Evolutionary conservation across 2,113 vertebrate species (phyloP).

Genomic region (Camarhynchus parvulus): DNA sequence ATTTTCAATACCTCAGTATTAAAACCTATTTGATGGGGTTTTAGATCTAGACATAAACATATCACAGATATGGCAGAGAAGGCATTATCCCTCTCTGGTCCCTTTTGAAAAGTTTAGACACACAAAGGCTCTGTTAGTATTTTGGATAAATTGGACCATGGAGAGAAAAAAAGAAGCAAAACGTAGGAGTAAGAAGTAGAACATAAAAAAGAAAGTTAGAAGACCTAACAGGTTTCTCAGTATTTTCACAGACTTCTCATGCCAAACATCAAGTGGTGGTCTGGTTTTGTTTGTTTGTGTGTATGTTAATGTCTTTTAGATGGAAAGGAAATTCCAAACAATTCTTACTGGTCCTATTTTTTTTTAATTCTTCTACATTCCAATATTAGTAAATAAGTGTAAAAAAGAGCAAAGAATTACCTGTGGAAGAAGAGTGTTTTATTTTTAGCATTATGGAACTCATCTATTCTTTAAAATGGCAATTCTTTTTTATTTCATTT

Average conservation of each 20-base stretch:
- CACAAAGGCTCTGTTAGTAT: neutral
- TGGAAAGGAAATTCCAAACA: neutral
- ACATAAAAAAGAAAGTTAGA: neutral
- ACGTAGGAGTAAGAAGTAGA: neutral
- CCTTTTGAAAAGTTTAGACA: neutral
- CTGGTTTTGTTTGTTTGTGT: neutral
- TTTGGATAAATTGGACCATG: neutral
- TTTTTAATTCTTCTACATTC: neutral
- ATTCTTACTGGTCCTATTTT: neutral
- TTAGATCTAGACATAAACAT: neutral
- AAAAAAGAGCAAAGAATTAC: neutral
- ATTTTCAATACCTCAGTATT: neutral
- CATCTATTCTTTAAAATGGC: neutral
- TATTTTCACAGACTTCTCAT: neutral
- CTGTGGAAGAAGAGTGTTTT: neutral
- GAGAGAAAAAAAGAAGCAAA: neutral
- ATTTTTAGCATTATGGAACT: neutral
- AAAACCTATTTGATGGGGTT: neutral
- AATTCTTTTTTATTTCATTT: neutral
- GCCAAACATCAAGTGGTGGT: neutral
- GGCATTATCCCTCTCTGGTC: neutral
- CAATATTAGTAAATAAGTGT: neutral
- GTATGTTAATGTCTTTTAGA: neutral
- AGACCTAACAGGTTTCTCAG: neutral
- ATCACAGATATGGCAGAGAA: neutral